Base-by-base conservation (phyloP, 2,797 vertebrate species). In the Scomberomorus guttatus region DNA sequence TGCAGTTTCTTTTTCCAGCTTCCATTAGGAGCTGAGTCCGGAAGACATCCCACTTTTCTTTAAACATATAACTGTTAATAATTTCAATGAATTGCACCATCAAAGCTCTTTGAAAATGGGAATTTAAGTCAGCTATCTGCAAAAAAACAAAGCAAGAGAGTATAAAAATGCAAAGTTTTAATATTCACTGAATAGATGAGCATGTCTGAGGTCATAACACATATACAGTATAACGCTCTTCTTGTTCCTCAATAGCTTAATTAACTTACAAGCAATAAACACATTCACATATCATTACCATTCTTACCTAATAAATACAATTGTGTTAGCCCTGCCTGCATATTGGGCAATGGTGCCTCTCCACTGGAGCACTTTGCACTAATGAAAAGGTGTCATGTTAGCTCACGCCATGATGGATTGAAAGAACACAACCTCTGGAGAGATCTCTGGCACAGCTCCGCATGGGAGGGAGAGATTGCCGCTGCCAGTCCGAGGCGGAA, bases 321-420 rank as follows among this genome's bases (percentile, higher is more conserved):
- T n/a, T 34, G 61, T 76, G 60, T 64, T 57, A 62, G 62, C 50
- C 61, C 51, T 2, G 3, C 27, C 39, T 76, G 57, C 55, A 50
- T 75, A 82, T 59, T 4, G 57, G 74, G 42, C 65, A 55, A 59
- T 5, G 17, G n/a, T 6, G 74, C 50, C 24, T 67, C 68, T 79
- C 42, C 74, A 66, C 63, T 70, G n/a, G n/a, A 87, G 82, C 91
- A 92, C 91, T 94, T 88, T 90, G 75, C 87, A 68, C 82, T 93
- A 93, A 94, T 94, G 90, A 91, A 91, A 89, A 87, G 85, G 74
- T 86, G 86, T 82, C 87, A 78, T 75, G 77, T 93, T 86, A 52
- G 63, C 79, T 46, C 51, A 51, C 66, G 66, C 68, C 37, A 17
- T 90, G 92, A 94, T 93, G 90, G 89, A 94, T 93, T 82, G 90